These are phyloP conservation scores for Patagioenas fasciata DNA, from an alignment of 2,113 vertebrate genomes.

Conservation along the genomic window DNA sequence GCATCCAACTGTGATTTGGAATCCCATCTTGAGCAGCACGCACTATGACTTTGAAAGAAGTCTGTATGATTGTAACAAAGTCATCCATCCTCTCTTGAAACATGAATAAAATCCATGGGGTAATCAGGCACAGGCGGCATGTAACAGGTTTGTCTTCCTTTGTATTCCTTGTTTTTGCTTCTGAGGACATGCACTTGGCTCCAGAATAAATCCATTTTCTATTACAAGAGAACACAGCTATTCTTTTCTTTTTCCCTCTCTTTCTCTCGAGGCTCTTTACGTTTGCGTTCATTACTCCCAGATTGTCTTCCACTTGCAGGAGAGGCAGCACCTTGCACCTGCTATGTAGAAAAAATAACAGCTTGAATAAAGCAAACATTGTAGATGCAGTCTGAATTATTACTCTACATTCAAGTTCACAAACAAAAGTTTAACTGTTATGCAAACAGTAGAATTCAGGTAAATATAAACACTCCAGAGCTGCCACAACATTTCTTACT, in stretches of 20 bases:
- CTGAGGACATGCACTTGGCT: constrained; percentile 64
- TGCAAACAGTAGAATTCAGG: not conserved
- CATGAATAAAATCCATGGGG: constrained; percentile 74
- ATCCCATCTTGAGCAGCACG: constrained; percentile 80
- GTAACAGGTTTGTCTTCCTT: constrained; percentile 80
- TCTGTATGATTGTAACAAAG: constrained; percentile 83
- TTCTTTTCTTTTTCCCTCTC: constrained; percentile 84
- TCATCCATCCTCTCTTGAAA: constrained; percentile 78
- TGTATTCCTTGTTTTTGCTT: constrained; percentile 65
- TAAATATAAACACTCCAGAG: not conserved
- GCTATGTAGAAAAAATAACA: not conserved
- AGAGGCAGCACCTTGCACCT: constrained; percentile 77
- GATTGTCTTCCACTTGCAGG: constrained; percentile 83
- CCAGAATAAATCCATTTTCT: constrained; percentile 61
- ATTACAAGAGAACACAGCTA: constrained; percentile 94
- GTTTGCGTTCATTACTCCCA: constrained; percentile 85
- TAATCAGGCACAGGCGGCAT: constrained; percentile 96
- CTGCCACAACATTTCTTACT: not conserved
- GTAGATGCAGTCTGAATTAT: not conserved
- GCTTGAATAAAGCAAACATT: not conserved
- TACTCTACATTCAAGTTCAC: not conserved
- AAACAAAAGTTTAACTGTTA: not conserved
- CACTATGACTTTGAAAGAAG: constrained; percentile 81
- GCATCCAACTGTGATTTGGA: constrained; percentile 73
- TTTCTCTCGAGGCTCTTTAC: constrained; percentile 87